These are phyloP conservation scores for Diabrotica balteata DNA, from an alignment of 2,888 invertebrate species.

Conservation along the genomic window DNA sequence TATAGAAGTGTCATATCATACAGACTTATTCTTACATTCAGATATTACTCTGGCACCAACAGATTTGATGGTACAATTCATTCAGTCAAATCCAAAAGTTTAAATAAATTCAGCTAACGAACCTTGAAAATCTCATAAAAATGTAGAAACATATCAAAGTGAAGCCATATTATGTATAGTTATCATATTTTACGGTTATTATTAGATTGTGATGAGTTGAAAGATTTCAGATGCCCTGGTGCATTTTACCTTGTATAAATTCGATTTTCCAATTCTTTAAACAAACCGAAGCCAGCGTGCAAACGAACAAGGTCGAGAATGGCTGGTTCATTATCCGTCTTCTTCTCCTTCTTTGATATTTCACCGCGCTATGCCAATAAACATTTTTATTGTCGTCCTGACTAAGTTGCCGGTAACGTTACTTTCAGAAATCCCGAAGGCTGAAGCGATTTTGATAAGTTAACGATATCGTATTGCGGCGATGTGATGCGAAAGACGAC, in stretches of 20 bases:
- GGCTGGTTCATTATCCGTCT: constrained; percentile 21
- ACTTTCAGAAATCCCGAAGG: neutral
- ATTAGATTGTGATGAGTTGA: constrained; percentile 1
- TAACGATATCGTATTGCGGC: constrained; percentile 10
- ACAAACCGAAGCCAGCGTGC: constrained; percentile 8
- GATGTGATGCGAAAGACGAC: neutral
- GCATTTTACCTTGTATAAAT: no score
- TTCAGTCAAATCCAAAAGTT: no score
- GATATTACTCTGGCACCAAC: no score
- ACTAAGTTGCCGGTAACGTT: constrained; percentile 14
- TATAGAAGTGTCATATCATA: no score
- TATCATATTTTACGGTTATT: no score
- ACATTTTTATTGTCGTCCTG: constrained; percentile 22
- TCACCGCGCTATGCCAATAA: constrained; percentile 25
- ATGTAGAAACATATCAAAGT: no score
- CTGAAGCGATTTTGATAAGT: constrained; percentile 4
- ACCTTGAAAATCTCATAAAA: no score
- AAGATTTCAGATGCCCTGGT: no score
- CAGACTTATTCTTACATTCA: no score
- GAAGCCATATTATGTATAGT: no score
- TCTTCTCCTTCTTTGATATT: constrained; percentile 22
- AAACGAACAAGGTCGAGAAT: constrained; percentile 23
- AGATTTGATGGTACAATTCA: no score
- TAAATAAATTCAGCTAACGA: no score
- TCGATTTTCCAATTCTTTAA: constrained; percentile 6